A percentile compares a stretch with the other conserved stretches of the same genome.
Evolutionary conservation across 2,888 invertebrate genomes (phyloP).

Genomic region (Proisotoma minuta): DNA sequence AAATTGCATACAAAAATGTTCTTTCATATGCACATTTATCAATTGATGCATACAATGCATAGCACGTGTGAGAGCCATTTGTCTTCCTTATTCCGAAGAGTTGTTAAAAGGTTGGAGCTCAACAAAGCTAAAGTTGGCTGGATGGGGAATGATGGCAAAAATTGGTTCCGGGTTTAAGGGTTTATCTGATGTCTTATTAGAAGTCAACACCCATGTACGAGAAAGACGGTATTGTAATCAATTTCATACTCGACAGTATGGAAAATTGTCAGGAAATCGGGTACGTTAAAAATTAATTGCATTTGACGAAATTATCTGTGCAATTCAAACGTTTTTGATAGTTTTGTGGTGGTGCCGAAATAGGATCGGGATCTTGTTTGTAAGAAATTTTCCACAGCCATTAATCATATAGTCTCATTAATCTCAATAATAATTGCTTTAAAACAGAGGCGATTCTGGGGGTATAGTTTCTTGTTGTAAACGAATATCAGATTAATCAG

Average conservation of each 20-base stretch:
- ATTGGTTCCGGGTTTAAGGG: constrained; percentile 2
- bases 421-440: not conserved
- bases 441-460: constrained; percentile 30
- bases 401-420: not conserved
- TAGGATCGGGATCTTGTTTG: constrained; percentile 28
- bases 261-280: constrained; percentile 17
- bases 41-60: too few species aligned
- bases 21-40: too few species aligned
- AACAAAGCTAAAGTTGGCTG: constrained; percentile 30
- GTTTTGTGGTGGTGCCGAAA: constrained; percentile 39
- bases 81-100: constrained; percentile 30
- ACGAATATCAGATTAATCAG: too few species aligned
- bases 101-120: constrained; percentile 29
- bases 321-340: constrained; percentile 2
- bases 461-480: not conserved
- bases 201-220: constrained; percentile 32
- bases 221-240: constrained; percentile 31
- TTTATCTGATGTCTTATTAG: constrained; percentile 18
- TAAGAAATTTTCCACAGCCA: too few species aligned
- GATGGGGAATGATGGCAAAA: constrained; percentile 39
- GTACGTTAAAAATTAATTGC: too few species aligned
- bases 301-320: too few species aligned
- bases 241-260: constrained; percentile 31
- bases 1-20: not conserved
- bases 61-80: constrained; percentile 33